These are phyloP conservation scores for Sorex maritimensis DNA, from an alignment of 2,797 vertebrate species.

Conservation along the genomic window DNA sequence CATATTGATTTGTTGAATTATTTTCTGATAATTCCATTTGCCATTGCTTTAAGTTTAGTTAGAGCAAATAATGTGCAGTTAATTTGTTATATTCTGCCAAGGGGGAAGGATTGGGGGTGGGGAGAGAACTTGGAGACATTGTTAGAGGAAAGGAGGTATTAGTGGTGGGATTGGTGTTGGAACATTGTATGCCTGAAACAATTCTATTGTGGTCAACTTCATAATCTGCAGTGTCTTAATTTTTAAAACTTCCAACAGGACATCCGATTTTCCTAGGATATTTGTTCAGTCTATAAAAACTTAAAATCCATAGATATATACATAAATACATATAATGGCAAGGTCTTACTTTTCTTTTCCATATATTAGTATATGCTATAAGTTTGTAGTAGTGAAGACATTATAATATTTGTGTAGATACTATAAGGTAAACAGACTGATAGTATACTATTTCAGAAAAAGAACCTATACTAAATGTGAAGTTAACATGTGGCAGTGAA, in stretches of 20 bases:
- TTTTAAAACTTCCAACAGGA: conserved; percentile 5
- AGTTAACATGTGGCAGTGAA: not conserved
- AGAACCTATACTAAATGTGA: conserved; percentile 3
- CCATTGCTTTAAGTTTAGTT: too few relatives aligned
- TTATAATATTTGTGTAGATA: not conserved
- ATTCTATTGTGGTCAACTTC: too few relatives aligned
- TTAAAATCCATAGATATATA: not conserved
- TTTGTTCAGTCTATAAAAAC: not conserved
- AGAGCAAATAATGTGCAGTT: too few relatives aligned
- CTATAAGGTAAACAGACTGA: not conserved
- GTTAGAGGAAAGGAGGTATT: not conserved
- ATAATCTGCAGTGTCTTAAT: not conserved
- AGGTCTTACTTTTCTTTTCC: not conserved
- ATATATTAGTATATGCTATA: not conserved
- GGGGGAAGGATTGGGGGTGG: too few relatives aligned
- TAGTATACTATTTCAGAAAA: not conserved
- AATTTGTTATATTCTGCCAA: too few relatives aligned
- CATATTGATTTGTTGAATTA: too few relatives aligned
- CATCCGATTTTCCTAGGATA: not conserved
- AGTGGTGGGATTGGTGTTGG: too few relatives aligned
- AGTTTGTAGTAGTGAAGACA: not conserved
- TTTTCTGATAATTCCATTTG: too few relatives aligned
- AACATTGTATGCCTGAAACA: too few relatives aligned
- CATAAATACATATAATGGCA: not conserved
- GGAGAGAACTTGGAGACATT: too few relatives aligned